Conservation (phyloP, 2,113 vertebrate genomes). For the Picathartes gymnocephalus region DNA sequence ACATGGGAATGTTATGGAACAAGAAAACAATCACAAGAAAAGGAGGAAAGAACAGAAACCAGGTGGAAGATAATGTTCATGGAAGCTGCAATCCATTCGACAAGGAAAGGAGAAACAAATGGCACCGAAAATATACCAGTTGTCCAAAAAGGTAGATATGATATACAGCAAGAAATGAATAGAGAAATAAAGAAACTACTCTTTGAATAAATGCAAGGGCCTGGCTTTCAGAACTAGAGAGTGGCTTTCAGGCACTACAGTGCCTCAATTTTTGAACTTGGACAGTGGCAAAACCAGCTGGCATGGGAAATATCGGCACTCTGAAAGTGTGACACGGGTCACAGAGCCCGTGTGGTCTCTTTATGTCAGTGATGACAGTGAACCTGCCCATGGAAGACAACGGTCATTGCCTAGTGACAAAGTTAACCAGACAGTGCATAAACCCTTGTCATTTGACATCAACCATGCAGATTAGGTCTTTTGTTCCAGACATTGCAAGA, state of each 20-base stretch:
- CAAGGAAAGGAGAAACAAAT: not conserved
- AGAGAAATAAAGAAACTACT: not conserved
- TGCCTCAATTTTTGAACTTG: not conserved
- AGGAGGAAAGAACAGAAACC: not conserved
- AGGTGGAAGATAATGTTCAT: not conserved
- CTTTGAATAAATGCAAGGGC: not conserved
- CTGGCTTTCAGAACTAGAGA: not conserved
- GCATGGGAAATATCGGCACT: fast-evolving
- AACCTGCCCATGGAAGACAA: not conserved
- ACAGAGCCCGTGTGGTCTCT: not conserved
- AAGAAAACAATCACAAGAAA: not conserved
- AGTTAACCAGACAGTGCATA: not conserved
- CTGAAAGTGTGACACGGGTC: not conserved
- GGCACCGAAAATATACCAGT: not conserved
- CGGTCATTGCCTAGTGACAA: not conserved
- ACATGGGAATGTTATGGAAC: not conserved
- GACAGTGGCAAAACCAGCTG: not conserved
- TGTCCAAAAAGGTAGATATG: not conserved
- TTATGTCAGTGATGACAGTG: not conserved
- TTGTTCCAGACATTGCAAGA: not conserved
- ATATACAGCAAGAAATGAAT: not conserved
- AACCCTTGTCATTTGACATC: not conserved
- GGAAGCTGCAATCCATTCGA: not conserved
- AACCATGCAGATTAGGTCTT: not conserved
- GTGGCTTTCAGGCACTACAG: not conserved